Percentiles rank a stretch among this genome's conserved stretches.
Conservation (phyloP, 2,113 vertebrate genomes). For the Datnioides undecimradiatus region DNA sequence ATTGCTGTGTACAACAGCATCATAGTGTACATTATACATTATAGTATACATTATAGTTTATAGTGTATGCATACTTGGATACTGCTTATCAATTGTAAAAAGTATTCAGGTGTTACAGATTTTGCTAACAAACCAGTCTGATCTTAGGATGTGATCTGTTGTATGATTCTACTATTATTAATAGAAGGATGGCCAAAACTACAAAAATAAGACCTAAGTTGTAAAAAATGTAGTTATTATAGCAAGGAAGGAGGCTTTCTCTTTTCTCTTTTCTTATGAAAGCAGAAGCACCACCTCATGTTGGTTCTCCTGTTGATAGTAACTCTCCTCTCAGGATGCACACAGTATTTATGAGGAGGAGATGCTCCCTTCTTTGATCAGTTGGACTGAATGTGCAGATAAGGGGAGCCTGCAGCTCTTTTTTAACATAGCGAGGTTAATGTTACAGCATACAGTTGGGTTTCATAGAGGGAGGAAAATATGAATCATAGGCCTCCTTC, state of each 20-base stretch:
- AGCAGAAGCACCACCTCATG: not conserved
- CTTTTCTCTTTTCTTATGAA: conserved; percentile 8
- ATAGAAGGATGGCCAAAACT: not conserved
- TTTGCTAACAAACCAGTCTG: not conserved
- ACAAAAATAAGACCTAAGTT: conserved; percentile 24
- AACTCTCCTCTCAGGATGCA: conserved; percentile 23
- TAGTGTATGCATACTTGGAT: not conserved
- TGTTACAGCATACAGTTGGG: conserved; percentile 48
- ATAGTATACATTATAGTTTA: not conserved
- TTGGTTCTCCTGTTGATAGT: conserved; percentile 17
- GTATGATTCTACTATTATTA: not conserved
- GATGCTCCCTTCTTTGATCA: not conserved
- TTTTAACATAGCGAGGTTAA: conserved; percentile 17
- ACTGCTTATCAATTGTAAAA: not conserved
- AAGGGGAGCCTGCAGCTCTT: not conserved
- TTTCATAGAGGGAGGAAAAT: conserved; percentile 25
- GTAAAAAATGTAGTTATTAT: not conserved
- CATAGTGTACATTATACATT: not conserved
- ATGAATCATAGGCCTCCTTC: conserved; percentile 1
- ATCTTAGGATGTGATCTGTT: not conserved
- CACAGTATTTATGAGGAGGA: conserved; percentile 36
- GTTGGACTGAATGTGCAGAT: conserved; percentile 11
- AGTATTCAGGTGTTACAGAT: not conserved
- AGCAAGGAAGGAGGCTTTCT: not conserved
- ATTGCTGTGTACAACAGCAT: not conserved